Percentiles rank a stretch among this genome's conserved stretches.
These are phyloP conservation scores for Periplaneta americana DNA, from an alignment of 1,140 invertebrate genomes.

Conservation along the genomic window DNA sequence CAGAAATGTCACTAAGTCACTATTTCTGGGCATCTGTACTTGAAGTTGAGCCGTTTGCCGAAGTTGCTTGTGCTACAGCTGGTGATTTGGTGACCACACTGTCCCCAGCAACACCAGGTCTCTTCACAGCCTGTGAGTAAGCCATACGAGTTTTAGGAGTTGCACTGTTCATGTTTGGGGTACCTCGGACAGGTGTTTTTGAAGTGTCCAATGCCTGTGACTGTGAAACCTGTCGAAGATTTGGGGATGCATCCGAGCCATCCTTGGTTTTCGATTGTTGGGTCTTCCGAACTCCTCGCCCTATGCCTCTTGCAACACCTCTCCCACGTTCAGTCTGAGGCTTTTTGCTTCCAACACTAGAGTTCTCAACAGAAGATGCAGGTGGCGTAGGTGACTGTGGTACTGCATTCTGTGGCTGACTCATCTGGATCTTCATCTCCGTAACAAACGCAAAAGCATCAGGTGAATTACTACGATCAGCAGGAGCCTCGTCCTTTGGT, in stretches of 20 bases:
- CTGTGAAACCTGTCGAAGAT: neutral
- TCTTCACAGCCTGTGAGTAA: conserved; percentile 9
- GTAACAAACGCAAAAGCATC: conserved; percentile 2
- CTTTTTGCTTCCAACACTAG: neutral
- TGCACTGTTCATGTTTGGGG: neutral
- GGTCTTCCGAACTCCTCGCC: neutral
- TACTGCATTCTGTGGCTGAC: neutral
- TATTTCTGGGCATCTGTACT: neutral
- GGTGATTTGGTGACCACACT: neutral
- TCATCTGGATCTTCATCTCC: conserved; percentile 5
- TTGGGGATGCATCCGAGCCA: neutral
- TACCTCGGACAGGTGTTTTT: neutral
- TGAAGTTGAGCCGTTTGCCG: neutral
- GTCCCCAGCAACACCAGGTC: neutral
- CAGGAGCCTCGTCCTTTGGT: neutral
- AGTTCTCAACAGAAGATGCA: neutral
- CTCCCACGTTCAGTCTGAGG: neutral
- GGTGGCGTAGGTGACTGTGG: neutral
- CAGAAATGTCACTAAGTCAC: neutral
- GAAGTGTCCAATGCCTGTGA: neutral
- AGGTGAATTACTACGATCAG: neutral
- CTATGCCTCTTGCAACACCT: neutral
- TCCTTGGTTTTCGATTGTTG: neutral
- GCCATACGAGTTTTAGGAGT: neutral
- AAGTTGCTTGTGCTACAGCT: neutral